Evolutionary conservation across 2,888 invertebrate genomes (phyloP).

Genomic region (Psococerastis gibbosa): DNA sequence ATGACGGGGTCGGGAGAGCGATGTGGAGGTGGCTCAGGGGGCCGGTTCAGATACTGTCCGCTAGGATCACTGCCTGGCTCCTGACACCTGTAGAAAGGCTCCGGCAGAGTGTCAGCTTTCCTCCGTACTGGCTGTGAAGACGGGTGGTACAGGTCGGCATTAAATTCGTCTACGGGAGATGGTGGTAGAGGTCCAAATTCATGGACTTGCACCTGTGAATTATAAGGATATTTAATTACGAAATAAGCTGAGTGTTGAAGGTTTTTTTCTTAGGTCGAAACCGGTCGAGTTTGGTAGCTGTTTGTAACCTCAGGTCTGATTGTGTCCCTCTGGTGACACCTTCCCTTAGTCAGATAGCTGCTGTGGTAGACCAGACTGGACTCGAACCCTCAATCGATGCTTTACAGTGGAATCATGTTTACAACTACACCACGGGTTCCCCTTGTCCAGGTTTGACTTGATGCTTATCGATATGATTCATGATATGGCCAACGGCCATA

Average conservation of each 20-base stretch:
- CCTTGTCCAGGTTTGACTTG: too few species aligned
- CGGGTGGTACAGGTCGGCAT: slow-evolving; percentile 43
- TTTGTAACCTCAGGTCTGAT: background rate
- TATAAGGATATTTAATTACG: too few species aligned
- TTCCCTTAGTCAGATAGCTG: too few species aligned
- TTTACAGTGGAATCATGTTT: too few species aligned
- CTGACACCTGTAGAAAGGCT: slow-evolving; percentile 19
- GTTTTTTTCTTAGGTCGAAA: too few species aligned
- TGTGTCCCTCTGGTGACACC: too few species aligned
- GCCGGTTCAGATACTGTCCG: slow-evolving; percentile 24
- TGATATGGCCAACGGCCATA: too few species aligned
- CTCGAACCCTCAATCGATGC: too few species aligned
- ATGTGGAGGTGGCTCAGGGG: slow-evolving; percentile 57
- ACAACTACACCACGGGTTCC: too few species aligned
- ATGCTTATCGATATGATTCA: too few species aligned
- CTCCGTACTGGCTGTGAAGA: slow-evolving; percentile 22
- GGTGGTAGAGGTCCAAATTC: slow-evolving; percentile 61
- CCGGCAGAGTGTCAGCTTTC: slow-evolving; percentile 18
- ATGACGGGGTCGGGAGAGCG: slow-evolving; percentile 28
- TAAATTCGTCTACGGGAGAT: slow-evolving; percentile 56
- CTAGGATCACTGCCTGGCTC: slow-evolving; percentile 19
- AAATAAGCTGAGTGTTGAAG: background rate
- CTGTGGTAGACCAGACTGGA: too few species aligned
- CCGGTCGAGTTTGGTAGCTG: background rate
- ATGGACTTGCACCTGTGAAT: slow-evolving; percentile 38